These are phyloP conservation scores for Drosophila nasuta DNA, from an alignment of 1,140 invertebrate genomes.

Conservation along the genomic window DNA sequence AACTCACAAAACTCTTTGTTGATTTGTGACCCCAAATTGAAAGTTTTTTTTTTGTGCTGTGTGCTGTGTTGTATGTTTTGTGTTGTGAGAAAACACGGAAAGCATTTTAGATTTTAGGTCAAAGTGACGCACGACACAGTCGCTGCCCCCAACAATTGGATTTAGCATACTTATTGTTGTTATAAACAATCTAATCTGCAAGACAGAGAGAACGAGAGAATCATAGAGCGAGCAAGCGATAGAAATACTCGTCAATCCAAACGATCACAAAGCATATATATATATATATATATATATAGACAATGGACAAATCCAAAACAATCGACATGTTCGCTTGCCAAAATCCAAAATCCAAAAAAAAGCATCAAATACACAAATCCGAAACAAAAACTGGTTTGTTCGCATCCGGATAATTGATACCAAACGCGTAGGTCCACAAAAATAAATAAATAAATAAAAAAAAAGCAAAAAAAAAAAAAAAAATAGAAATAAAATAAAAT, in stretches of 20 bases:
- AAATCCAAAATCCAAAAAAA: conserved; percentile 26
- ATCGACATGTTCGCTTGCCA: conserved; percentile 35
- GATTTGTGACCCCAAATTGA: conserved; percentile 8
- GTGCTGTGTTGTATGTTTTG: background rate
- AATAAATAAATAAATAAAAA: conserved; percentile 2
- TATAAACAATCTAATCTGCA: conserved; percentile 13
- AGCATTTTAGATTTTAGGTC: conserved; percentile 42
- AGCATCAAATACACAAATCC: conserved; percentile 13
- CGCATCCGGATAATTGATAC: conserved; percentile 51
- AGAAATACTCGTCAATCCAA: background rate
- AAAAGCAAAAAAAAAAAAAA: background rate
- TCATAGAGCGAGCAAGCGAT: too few relatives aligned
- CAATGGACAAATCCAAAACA: conserved; percentile 24
- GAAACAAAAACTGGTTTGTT: conserved; percentile 47
- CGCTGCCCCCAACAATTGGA: conserved; percentile 36
- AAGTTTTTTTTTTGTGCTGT: background rate
- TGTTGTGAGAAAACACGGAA: conserved; percentile 44
- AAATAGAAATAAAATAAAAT: conserved; percentile 5
- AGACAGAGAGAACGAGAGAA: too few relatives aligned
- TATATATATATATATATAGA: background rate
- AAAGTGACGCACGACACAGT: conserved; percentile 43
- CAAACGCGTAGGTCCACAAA: conserved; percentile 13
- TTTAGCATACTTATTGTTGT: conserved; percentile 25
- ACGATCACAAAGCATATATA: conserved; percentile 10
- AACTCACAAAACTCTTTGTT: too few relatives aligned